phyloP scores from a whole-genome alignment of 2,888 invertebrate species.

The Cataglyphis cursor region DNA sequence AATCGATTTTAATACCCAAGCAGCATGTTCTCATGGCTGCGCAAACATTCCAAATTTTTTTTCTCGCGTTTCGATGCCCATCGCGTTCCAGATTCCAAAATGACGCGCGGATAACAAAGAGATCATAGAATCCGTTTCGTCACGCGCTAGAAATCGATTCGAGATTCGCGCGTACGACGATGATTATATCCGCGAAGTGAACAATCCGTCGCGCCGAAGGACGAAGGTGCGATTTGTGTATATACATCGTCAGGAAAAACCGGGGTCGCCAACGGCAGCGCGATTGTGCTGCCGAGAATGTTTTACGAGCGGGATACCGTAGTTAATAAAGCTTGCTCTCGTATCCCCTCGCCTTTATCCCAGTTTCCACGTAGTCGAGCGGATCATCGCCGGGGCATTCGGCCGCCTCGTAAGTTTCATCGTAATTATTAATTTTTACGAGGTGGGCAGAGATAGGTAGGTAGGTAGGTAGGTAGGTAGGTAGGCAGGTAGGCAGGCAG shows the following conservation, averaged over 20 bases:
- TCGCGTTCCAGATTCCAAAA: conserved; percentile 36
- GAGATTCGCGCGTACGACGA: conserved; percentile 49
- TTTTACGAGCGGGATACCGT: conserved; percentile 77
- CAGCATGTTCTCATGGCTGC: conserved; percentile 2
- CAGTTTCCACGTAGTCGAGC: conserved; percentile 54
- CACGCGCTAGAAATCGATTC: conserved; percentile 69
- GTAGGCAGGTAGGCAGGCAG: conserved; percentile 59
- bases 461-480: neutral
- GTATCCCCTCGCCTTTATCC: conserved; percentile 16
- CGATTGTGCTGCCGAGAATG: conserved; percentile 74
- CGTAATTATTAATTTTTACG: conserved; percentile 85
- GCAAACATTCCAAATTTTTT: conserved; percentile 28
- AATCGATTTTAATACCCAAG: conserved; percentile 28
- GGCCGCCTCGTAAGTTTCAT: conserved; percentile 74
- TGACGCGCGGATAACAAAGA: conserved; percentile 62
- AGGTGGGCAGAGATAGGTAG: conserved; percentile 63
- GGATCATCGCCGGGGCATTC: conserved; percentile 65
- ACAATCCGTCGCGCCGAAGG: neutral
- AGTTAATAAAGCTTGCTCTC: conserved; percentile 71
- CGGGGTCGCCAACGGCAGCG: conserved; percentile 70
- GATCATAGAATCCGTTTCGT: conserved; percentile 72
- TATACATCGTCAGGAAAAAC: conserved; percentile 64
- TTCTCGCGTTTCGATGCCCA: conserved; percentile 5
- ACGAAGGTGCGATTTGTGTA: conserved; percentile 31
- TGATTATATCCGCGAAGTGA: conserved; percentile 14